phyloP scores from a whole-genome alignment of 1,140 invertebrate species.

The Brachionus sp. region DNA sequence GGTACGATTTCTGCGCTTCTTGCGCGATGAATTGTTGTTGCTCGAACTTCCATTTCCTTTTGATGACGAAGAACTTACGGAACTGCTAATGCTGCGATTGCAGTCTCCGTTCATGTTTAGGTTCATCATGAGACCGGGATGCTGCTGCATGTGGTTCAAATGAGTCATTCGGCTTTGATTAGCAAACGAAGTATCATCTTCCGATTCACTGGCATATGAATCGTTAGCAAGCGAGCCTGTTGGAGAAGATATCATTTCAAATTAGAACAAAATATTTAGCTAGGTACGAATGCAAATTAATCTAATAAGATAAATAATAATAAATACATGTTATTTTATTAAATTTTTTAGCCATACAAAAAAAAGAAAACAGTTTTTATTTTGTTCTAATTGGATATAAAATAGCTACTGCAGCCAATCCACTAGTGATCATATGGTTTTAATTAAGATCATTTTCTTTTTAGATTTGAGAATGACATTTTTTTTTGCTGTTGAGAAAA shows the following conservation, averaged over 20 bases:
- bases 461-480: background rate
- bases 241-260: slow-evolving; percentile 37
- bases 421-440: background rate
- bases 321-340: background rate
- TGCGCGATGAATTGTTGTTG: slow-evolving; percentile 30
- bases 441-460: slow-evolving; percentile 17
- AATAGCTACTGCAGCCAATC: background rate
- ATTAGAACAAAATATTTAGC: background rate
- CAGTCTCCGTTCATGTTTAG: slow-evolving; percentile 16
- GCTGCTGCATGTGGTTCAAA: slow-evolving; percentile 17
- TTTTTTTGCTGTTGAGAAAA: background rate
- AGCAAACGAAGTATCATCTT: background rate
- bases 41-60: slow-evolving; percentile 4
- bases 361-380: background rate
- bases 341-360: background rate
- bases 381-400: slow-evolving; percentile 23
- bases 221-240: slow-evolving; percentile 10
- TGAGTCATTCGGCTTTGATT: background rate
- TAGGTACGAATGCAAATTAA: background rate
- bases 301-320: background rate
- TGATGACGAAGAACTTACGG: background rate
- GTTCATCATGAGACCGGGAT: slow-evolving; percentile 35
- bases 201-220: slow-evolving; percentile 16
- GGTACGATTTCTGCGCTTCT: slow-evolving; percentile 64
- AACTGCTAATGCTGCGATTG: slow-evolving; percentile 38